Evolutionary conservation across 1,140 invertebrate genomes (phyloP).

Genomic region (Lepidurus apus): DNA sequence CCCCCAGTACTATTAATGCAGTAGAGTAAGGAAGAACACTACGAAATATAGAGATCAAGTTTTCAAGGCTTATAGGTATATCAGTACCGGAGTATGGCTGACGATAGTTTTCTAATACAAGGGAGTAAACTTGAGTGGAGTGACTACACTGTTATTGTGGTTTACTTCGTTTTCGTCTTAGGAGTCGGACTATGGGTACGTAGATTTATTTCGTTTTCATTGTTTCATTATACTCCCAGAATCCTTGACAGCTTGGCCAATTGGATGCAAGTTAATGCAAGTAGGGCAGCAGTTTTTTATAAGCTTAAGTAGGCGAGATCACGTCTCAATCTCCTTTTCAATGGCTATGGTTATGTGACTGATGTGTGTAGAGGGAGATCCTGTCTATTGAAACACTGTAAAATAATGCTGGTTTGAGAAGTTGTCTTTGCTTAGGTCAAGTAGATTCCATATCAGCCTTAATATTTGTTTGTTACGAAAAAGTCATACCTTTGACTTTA

Average conservation of each 20-base stretch:
- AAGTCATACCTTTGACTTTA: too few species aligned
- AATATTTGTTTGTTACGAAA: too few species aligned
- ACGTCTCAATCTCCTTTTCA: neutral
- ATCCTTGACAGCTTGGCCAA: neutral
- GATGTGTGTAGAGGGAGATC: too few species aligned
- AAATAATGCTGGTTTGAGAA: too few species aligned
- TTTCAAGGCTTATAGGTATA: neutral
- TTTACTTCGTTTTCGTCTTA: slow-evolving; percentile 44
- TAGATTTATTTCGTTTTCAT: slow-evolving; percentile 14
- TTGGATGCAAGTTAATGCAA: neutral
- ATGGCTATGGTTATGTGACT: neutral
- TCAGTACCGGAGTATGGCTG: neutral
- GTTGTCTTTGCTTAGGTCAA: too few species aligned
- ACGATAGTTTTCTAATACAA: neutral
- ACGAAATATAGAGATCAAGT: neutral
- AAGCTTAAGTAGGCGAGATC: neutral
- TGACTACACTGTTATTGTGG: slow-evolving; percentile 43
- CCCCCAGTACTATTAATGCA: neutral
- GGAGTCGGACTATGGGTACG: slow-evolving; percentile 43
- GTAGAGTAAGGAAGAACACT: neutral
- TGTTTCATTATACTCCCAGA: too few species aligned
- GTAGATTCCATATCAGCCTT: too few species aligned
- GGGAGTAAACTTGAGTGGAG: slow-evolving; percentile 40
- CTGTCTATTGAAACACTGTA: too few species aligned
- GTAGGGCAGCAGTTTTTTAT: neutral